Evolutionary conservation across 2,888 invertebrate genomes (phyloP), one percentile per base, ranked within the genome.

Genomic region (Oligia strigilis): DNA sequence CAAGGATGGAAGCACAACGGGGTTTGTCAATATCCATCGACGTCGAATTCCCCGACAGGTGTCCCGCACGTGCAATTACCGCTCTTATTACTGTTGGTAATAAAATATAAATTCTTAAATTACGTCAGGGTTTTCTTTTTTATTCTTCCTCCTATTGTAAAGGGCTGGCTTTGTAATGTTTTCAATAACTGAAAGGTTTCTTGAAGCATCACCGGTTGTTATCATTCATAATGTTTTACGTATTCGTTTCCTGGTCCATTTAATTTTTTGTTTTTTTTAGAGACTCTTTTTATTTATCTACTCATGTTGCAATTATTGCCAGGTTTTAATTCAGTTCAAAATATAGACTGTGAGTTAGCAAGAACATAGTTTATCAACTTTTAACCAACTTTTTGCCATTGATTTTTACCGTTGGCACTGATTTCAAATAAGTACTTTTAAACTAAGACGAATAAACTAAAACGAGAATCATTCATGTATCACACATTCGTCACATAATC

Each of bases 1-100:
- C 86, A 80, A 78, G 69, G 46, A 58, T 80, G 55, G 69, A 46
- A 69, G 23, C 64, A 71, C 64, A 52, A 23, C 52, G 52, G 17
- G 8, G 55, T 43, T 76, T 78, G 75, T 86, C 81, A 80, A 80
- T 85, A 83, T 76, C 77, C 72, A 73, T 67, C 73, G 62, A 43
- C 69, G 40, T 72, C 19, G 64, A n/a, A 17, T 79, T 36, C 67
- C n/a, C 64, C 69, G 77, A 70, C 86, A 86, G 84, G 87, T 87
- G 84, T 77, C 49, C 46, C 11, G 36, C 75, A 77, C 70, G 64
- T 78, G 58, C 72, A 74, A 69, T 72, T 40, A 62, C 64, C n/a
- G 49, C 36, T 71, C 72, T 77, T 74, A 77, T 72, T 85, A n/a
- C 58, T 23, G 23, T 65, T 67, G 49, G 75, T 75, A 77, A 77